A percentile compares a stretch with the other conserved stretches of the same genome.
Evolutionary conservation across 2,797 vertebrate species (phyloP).

Genomic region (Neomorphus geoffroyi): DNA sequence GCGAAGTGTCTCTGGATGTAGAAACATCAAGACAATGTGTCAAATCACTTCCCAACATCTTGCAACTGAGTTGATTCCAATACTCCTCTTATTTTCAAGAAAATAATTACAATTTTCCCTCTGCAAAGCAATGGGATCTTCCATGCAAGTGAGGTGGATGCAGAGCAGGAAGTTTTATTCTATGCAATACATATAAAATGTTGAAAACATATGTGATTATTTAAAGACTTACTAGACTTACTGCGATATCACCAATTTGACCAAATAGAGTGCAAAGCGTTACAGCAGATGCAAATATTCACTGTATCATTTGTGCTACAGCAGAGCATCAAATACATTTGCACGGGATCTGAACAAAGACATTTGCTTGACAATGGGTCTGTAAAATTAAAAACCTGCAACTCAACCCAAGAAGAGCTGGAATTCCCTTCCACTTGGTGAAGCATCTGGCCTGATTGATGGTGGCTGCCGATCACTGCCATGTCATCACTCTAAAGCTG

Average conservation of each 20-base stretch:
- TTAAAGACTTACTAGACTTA: background rate
- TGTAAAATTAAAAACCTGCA: constrained; percentile 5
- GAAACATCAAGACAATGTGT: background rate
- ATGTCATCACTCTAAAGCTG: constrained; percentile 29
- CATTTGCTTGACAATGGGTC: background rate
- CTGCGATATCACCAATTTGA: background rate
- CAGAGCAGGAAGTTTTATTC: background rate
- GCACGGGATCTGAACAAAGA: background rate
- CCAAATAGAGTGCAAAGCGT: background rate
- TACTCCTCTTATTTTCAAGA: background rate
- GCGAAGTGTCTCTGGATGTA: background rate
- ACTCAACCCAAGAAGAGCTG: background rate
- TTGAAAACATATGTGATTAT: background rate
- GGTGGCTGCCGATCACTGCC: constrained; percentile 15
- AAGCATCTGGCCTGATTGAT: background rate
- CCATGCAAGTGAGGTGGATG: background rate
- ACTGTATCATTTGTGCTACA: background rate
- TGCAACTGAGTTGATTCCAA: background rate
- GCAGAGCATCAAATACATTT: background rate
- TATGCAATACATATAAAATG: background rate
- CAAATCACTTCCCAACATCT: background rate
- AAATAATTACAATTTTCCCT: background rate
- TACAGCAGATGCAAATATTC: background rate
- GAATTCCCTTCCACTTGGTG: constrained; percentile 2
- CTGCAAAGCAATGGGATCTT: background rate